These are phyloP conservation scores for Monochamus saltuarius DNA, from an alignment of 1,140 invertebrate genomes.

Conservation along the genomic window DNA sequence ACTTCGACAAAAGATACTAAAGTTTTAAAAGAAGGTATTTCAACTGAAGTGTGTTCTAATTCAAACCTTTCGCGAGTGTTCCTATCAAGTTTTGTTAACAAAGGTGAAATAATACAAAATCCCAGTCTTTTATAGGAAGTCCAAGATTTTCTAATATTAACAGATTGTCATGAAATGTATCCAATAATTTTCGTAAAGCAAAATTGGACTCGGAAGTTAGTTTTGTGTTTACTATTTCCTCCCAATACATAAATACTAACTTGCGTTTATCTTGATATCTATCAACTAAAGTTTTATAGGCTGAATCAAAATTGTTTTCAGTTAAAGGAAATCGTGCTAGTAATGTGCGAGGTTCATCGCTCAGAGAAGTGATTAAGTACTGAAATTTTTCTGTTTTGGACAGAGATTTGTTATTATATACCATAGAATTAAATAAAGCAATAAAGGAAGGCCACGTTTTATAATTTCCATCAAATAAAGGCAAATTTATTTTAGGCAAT, in stretches of 20 bases:
- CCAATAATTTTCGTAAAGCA: conserved; percentile 25
- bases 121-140: conserved; percentile 37
- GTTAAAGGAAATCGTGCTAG: conserved; percentile 26
- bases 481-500: conserved; percentile 13
- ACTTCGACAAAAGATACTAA: too few relatives aligned
- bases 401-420: conserved; percentile 12
- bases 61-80: not conserved
- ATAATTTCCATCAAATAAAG: conserved; percentile 9
- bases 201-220: conserved; percentile 26
- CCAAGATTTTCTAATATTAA: conserved; percentile 28
- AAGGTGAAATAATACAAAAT: conserved; percentile 31
- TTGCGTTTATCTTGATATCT: conserved; percentile 35
- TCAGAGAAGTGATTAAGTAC: conserved; percentile 30
- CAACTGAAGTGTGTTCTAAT: not conserved
- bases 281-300: conserved; percentile 28
- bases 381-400: conserved; percentile 20
- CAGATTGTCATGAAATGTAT: conserved; percentile 22
- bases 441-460: conserved; percentile 5
- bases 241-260: conserved; percentile 24
- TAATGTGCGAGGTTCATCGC: conserved; percentile 19
- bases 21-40: too few relatives aligned
- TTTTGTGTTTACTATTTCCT: conserved; percentile 17
- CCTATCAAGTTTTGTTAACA: conserved; percentile 15
- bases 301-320: conserved; percentile 31
- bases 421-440: conserved; percentile 11